Evolutionary conservation across 2,797 vertebrate genomes (phyloP).

Genomic region (Kryptolebias ocellatus): DNA sequence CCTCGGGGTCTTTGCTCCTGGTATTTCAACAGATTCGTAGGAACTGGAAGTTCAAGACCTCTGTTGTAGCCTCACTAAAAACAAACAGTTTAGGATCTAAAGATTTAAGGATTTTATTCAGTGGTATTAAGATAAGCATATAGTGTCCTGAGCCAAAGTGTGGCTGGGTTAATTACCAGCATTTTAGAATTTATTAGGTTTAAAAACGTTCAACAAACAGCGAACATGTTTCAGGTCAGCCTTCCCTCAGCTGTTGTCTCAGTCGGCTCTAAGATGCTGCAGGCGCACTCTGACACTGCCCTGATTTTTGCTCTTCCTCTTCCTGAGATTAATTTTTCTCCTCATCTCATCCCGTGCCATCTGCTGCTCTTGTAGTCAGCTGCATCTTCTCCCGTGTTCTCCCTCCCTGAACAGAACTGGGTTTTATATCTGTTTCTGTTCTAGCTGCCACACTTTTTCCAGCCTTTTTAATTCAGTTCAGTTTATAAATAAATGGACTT

Average conservation of each 20-base stretch:
- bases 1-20: background rate
- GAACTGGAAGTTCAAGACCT: background rate
- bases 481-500: too few species aligned
- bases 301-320: slow-evolving; percentile 9
- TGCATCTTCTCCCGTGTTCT: background rate
- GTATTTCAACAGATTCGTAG: background rate
- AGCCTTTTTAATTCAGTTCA: too few species aligned
- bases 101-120: too few species aligned
- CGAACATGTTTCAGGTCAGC: slow-evolving; percentile 22
- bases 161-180: too few species aligned
- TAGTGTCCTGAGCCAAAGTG: too few species aligned
- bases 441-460: background rate
- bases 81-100: background rate
- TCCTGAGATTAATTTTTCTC: slow-evolving; percentile 1
- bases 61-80: too few species aligned
- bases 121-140: too few species aligned
- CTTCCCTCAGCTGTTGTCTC: slow-evolving; percentile 7
- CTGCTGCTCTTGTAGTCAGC: background rate
- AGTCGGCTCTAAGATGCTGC: slow-evolving; percentile 49
- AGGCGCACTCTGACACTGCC: slow-evolving; percentile 15
- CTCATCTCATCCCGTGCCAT: slow-evolving; percentile 5
- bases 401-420: slow-evolving; percentile 11
- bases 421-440: slow-evolving; percentile 5
- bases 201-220: background rate
- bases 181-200: too few species aligned